A percentile compares a stretch with the other conserved stretches of the same genome.
Evolutionary conservation across 2,113 vertebrate species (phyloP).

Genomic region (Tachuris rubrigastra): DNA sequence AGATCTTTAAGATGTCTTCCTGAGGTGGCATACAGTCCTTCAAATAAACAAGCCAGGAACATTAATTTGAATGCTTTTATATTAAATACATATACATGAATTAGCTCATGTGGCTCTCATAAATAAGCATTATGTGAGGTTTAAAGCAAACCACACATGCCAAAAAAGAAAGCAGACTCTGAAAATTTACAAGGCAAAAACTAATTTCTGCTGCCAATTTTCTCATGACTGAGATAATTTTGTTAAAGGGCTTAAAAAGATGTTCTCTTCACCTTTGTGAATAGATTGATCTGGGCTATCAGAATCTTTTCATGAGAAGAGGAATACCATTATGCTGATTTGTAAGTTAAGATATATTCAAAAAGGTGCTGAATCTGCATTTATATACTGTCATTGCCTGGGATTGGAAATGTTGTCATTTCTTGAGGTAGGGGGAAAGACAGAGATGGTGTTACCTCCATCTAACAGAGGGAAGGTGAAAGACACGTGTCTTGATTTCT

Average conservation of each 20-base stretch:
- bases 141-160: background rate
- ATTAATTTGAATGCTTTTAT: constrained; percentile 59
- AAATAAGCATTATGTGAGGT: constrained; percentile 24
- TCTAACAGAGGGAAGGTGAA: background rate
- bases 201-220: background rate
- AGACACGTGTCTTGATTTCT: background rate
- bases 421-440: background rate
- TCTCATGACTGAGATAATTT: constrained; percentile 11
- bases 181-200: background rate
- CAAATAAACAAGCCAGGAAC: constrained; percentile 67
- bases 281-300: constrained; percentile 1
- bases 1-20: constrained; percentile 67
- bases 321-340: constrained; percentile 23
- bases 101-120: constrained; percentile 3
- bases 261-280: constrained; percentile 40
- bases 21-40: constrained; percentile 56
- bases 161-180: background rate
- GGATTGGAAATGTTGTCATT: background rate
- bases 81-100: constrained; percentile 55
- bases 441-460: background rate
- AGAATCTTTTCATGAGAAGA: constrained; percentile 20
- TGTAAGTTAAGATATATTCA: background rate
- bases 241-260: constrained; percentile 27
- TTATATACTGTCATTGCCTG: background rate
- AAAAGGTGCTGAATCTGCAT: background rate